Base-by-base conservation (phyloP, 2,888 invertebrate species). In the Limenitis camilla region DNA sequence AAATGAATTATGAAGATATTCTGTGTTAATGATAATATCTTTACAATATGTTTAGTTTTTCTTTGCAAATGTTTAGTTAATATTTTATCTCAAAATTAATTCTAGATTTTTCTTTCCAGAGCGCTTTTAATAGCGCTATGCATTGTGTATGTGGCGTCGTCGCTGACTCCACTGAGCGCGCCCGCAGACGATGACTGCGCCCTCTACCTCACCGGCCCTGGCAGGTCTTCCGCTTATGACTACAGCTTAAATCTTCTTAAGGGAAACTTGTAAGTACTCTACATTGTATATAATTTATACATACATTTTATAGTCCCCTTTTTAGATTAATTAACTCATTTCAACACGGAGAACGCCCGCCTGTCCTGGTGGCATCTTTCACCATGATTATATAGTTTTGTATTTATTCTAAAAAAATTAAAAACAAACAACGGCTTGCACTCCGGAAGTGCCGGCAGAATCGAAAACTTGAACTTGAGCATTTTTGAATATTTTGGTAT, bases 231-330 rank as follows among this genome's bases (percentile, higher is more conserved):
- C 53, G 91, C 92, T 10, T 96, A 93, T 69, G 96, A 96, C 81
- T 95, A 95, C 78, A 93, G 93, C 69, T 91, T 94, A 66, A 96
- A 96, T 83, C 88, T 96, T 56, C 90, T 96, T 44, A 90, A 94
- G 66, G 94, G 94, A 61, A 90, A 91, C 65, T 89, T 91, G 95
- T 95, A 86, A 93, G 94, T 94, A 78, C n/a, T 5, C 19, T 28
- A 9, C 5, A 19, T n/a, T 29, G 40, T 30, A 0, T 7, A 40
- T 29, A 29, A 29, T 6, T 40, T 40, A 10, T 10, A 2, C 10
- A 29, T 29, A 40, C 4, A 29, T n/a, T 29, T 0, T 27, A n/a
- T 9, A 2, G 4, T 39, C 38, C n/a, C n/a, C n/a, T n/a, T n/a
- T n/a, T n/a, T n/a, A n/a, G n/a, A n/a, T n/a, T n/a, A n/a, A n/a